phyloP scores from a whole-genome alignment of 2,113 vertebrate species.

The Lamprologus ornatipinnis region DNA sequence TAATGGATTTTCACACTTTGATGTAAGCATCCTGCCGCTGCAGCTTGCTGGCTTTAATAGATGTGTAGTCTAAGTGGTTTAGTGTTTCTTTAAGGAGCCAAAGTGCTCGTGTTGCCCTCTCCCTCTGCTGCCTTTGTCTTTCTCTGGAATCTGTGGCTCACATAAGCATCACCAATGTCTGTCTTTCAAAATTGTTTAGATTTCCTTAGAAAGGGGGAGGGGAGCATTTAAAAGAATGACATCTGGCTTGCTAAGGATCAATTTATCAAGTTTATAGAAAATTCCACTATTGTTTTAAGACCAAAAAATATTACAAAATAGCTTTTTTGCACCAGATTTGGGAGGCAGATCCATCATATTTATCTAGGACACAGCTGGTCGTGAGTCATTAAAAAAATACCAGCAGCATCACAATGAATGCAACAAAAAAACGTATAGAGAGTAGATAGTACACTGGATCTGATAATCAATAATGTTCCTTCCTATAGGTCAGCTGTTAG shows the following conservation, averaged over 20 bases:
- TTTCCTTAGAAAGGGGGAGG: neutral
- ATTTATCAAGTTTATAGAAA: fast-evolving
- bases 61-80: neutral
- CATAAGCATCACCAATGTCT: neutral
- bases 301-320: neutral
- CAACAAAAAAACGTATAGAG: fast-evolving
- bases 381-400: neutral
- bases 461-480: neutral
- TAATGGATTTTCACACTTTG: constrained; percentile 25
- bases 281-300: neutral
- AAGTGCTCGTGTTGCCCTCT: neutral
- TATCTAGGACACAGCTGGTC: neutral
- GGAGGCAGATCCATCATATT: neutral
- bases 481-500: neutral
- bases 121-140: neutral
- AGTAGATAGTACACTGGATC: neutral
- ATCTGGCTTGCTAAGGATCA: neutral
- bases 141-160: neutral
- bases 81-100: neutral
- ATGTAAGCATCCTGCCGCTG: neutral
- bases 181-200: neutral
- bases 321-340: neutral
- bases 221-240: neutral
- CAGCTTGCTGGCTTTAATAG: neutral
- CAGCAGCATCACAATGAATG: neutral